A percentile compares a stretch with the other conserved stretches of the same genome.
Conservation (phyloP, 2,113 vertebrate species). For the Fregata magnificens region DNA sequence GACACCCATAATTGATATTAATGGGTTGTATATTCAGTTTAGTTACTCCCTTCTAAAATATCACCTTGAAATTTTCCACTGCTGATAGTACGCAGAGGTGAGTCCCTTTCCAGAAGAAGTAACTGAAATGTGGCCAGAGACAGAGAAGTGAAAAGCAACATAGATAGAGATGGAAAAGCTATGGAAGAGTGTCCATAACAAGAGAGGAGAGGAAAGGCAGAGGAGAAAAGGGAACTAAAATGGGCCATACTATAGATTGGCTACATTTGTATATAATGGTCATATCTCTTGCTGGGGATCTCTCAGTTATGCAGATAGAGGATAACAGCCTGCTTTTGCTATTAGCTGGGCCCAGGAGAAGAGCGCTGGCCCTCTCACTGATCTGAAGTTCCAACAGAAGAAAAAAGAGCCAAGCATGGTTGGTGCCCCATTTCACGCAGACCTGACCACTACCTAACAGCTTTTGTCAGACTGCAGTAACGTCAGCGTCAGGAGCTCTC, state of each 20-base stretch:
- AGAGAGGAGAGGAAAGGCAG: neutral
- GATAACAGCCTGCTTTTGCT: neutral
- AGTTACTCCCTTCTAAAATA: slow-evolving; percentile 17
- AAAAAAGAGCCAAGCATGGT: neutral
- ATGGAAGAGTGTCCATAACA: neutral
- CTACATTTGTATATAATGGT: neutral
- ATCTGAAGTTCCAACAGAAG: neutral
- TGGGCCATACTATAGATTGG: neutral
- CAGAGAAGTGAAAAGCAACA: neutral
- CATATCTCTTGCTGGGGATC: neutral
- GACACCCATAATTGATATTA: slow-evolving; percentile 40
- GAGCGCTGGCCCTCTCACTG: neutral
- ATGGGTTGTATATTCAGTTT: neutral
- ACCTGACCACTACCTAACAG: fast-evolving
- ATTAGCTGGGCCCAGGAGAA: neutral
- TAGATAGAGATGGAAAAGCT: neutral
- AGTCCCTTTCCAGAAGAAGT: neutral
- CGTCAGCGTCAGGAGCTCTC: fast-evolving
- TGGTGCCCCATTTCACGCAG: neutral
- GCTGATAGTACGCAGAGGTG: neutral
- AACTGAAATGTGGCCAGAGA: neutral
- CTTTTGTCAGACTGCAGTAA: neutral
- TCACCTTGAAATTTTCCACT: slow-evolving; percentile 30
- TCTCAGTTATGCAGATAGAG: neutral
- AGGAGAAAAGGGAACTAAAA: neutral